Evolutionary conservation across 2,113 vertebrate genomes (phyloP).

Genomic region (Oxyruncus cristatus): DNA sequence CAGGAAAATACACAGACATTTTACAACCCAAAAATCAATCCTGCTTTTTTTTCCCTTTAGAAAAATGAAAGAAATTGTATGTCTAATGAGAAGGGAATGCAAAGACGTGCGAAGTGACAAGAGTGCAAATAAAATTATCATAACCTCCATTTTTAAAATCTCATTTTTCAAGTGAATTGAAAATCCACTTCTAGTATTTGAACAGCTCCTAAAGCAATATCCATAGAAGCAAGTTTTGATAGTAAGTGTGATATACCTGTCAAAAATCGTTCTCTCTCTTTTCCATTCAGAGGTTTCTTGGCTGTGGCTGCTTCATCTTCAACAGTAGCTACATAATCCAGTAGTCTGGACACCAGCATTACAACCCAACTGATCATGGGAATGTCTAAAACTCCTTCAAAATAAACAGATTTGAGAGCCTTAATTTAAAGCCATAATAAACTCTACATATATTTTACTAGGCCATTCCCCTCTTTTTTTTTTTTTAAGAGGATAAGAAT

Average conservation of each 20-base stretch:
- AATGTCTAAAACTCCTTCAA: conserved; percentile 91
- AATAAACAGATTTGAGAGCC: conserved; percentile 20
- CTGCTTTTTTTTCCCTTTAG: not conserved
- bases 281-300: conserved; percentile 92
- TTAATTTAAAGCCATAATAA: not conserved
- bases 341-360: conserved; percentile 93
- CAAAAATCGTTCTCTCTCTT: conserved; percentile 89
- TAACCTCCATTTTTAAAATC: not conserved
- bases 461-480: not conserved
- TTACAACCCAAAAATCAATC: not conserved
- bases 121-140: not conserved
- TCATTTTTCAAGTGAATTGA: not conserved
- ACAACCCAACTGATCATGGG: conserved; percentile 99
- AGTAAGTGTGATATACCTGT: conserved; percentile 78
- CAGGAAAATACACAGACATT: not conserved
- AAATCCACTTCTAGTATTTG: not conserved
- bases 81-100: not conserved
- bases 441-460: not conserved
- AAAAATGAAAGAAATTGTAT: not conserved
- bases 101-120: not conserved
- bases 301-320: conserved; percentile 92
- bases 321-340: conserved; percentile 95
- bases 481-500: not conserved
- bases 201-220: not conserved
- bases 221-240: not conserved